Base-by-base conservation (phyloP, 2,113 vertebrate species). In the Oncorhynchus kisutch region DNA sequence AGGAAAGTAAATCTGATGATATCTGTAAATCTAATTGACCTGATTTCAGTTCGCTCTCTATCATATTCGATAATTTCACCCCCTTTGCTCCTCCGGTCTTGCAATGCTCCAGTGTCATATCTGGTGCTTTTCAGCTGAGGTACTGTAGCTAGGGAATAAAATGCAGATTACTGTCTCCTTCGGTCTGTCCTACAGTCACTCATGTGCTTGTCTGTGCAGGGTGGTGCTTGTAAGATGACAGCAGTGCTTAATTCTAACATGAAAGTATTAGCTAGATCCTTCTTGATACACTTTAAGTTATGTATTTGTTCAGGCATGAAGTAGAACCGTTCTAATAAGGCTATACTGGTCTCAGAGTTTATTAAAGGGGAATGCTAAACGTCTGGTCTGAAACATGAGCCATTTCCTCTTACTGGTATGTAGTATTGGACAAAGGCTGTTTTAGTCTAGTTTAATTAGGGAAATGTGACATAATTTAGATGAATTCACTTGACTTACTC, bases 161-260 rank as follows among this genome's bases (percentile, higher is more conserved):
- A 89, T 86, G 83, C 84, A 85, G 86, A 91, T 87, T 86, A 78
- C 85, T 81, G 82, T 89, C 86, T 87, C 80, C 78, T 88, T 77
- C 72, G 78, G 78, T 88, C 49, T 74, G 62, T 70, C 2, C 49
- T 80, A 81, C 78, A 78, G 78, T 87, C 81, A 81, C 16, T 84
- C 81, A 80, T 71, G 78, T 29, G 12, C 57, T 27, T 78, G 74
- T 73, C 31, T 45, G 72, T 81, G 74, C 71, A 81, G 66, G 39
- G 72, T 75, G 75, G 48, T 73, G 83, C 87, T 80, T 80, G 79
- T 77, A 74, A 82, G 71, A 83, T 76, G 88, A 88, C 85, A 90
- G 84, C 77, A 76, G 79, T 78, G 79, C 83, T 87, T 90, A 74
- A 89, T 91, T 92, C 86, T 60, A 90, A 87, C 85, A 87, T 79